Evolutionary conservation across 1,140 invertebrate species (phyloP), one percentile per base, ranked within the genome.

Genomic region (Brachionus paranguensis): DNA sequence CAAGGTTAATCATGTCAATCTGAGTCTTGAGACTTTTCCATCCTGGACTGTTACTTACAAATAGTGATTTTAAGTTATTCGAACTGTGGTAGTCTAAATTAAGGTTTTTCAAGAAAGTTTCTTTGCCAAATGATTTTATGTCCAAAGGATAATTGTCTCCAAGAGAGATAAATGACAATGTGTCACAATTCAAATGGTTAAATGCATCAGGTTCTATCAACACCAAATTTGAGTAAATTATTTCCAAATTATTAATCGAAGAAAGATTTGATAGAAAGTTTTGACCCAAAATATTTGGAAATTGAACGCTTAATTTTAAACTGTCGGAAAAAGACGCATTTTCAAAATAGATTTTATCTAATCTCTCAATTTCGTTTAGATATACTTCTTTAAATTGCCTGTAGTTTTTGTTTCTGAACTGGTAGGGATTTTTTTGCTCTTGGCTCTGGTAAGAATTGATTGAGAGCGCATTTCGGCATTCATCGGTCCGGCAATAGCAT

Each of bases 21-120:
- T 76, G 72, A 53, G n/a, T 47, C 14, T 76, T 76, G n/a, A 76
- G 33, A 45, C 53, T 29, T 24, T 27, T 81, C 53, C 78, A 64
- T 37, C 53, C 78, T 47, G 72, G 78, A 41, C 20, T 45, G 5
- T 60, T 20, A 45, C 33, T 68, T 12, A 43, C 14, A 17, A 81
- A 81, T 2, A 68, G 29, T 10, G 27, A 17, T 81, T 60, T 41
- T 10, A 81, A 64, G 37, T 64, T 24, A 29, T 60, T 64, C 14
- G 78, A 81, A 5, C 53, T 81, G 20, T 81, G 53, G 45, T 81
- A 81, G 53, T 81, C 78, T 11, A 81, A 47, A 43, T 33, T 45
- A 2, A 81, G 24, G 17, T 12, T 64, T 27, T 81, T 45, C n/a
- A 81, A 14, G 17, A 37, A 12, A 4, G 78, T 64, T 29, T 60